These are phyloP conservation scores for Cephus spinipes DNA, from an alignment of 2,888 invertebrate genomes.

Conservation along the genomic window DNA sequence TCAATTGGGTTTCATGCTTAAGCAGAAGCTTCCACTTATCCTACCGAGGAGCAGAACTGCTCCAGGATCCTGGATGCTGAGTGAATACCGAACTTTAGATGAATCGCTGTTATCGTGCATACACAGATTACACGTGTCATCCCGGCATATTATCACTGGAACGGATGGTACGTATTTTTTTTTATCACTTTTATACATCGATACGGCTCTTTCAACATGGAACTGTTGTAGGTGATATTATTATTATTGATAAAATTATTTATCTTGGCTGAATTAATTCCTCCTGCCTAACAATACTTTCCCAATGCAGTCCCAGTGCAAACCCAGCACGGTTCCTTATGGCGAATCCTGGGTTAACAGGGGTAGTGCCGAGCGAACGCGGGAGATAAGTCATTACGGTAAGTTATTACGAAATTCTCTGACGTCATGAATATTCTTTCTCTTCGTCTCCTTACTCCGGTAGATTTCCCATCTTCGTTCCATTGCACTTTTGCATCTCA, in stretches of 20 bases:
- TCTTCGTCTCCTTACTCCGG: slow-evolving; percentile 10
- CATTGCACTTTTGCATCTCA: neutral
- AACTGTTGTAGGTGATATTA: neutral
- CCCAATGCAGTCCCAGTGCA: accelerated
- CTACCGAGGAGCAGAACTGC: neutral
- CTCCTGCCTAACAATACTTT: neutral
- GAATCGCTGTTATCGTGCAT: neutral
- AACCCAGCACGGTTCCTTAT: neutral
- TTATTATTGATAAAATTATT: neutral
- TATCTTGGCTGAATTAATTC: neutral
- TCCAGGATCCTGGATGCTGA: neutral
- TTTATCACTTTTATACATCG: neutral
- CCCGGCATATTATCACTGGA: neutral
- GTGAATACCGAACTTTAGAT: neutral
- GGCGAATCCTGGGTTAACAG: too few species aligned
- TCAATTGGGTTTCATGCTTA: neutral
- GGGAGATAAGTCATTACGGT: neutral
- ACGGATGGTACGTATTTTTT: neutral
- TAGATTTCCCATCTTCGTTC: neutral
- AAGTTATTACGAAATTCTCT: neutral
- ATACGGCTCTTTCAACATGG: neutral
- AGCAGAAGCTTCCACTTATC: neutral
- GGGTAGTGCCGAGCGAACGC: neutral
- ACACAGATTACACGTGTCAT: neutral
- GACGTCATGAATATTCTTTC: neutral